These are phyloP conservation scores for Epinotia nisella DNA, from an alignment of 2,888 invertebrate species.

Conservation along the genomic window DNA sequence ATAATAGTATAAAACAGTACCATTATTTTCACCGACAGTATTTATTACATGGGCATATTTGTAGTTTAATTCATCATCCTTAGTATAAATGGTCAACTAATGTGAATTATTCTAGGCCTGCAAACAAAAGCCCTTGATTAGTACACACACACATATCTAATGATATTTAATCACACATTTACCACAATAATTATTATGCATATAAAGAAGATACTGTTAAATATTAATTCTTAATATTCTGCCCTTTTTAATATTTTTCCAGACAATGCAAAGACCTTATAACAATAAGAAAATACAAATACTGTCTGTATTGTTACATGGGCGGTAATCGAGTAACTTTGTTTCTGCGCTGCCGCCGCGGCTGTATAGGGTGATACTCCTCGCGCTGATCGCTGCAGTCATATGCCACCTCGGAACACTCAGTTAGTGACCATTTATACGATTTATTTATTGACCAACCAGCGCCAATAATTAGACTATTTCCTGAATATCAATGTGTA, in stretches of 20 bases:
- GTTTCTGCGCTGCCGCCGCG: constrained; percentile 15
- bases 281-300: constrained; percentile 22
- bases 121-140: constrained; percentile 58
- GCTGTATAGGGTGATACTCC: constrained; percentile 5
- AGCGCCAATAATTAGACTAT: constrained; percentile 13
- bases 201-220: constrained; percentile 30
- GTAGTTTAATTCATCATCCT: constrained; percentile 71
- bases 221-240: constrained; percentile 28
- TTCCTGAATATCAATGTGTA: constrained; percentile 26
- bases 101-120: constrained; percentile 75
- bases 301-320: constrained; percentile 15
- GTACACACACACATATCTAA: constrained; percentile 37
- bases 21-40: constrained; percentile 61
- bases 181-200: constrained; percentile 41
- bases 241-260: constrained; percentile 21
- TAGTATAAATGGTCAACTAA: constrained; percentile 74
- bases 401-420: background rate
- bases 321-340: constrained; percentile 29
- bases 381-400: background rate
- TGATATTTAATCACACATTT: constrained; percentile 37
- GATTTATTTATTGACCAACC: background rate
- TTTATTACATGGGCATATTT: constrained; percentile 68
- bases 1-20: constrained; percentile 80
- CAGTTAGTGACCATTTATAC: background rate
- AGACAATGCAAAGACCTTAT: constrained; percentile 15